A percentile compares a stretch with the other conserved stretches of the same genome.
phyloP scores from a whole-genome alignment of 2,113 vertebrate genomes.

The Hemichromis elongatus region DNA sequence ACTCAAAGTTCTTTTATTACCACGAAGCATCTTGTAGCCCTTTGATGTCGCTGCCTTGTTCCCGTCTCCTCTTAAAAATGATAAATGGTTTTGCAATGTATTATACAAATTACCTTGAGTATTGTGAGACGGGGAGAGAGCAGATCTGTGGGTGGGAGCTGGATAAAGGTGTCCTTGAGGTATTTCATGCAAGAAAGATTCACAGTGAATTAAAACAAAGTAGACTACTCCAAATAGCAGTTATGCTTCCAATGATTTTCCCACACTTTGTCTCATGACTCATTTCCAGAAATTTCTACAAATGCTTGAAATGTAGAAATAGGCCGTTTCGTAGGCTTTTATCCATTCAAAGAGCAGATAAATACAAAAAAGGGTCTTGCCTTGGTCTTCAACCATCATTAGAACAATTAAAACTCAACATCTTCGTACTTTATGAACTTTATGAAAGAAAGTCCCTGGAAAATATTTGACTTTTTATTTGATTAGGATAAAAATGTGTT shows the following conservation, averaged over 20 bases:
- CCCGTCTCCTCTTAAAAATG: slow-evolving; percentile 60
- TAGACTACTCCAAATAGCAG: slow-evolving; percentile 1
- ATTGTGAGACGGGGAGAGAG: slow-evolving; percentile 13
- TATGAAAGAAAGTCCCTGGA: neutral
- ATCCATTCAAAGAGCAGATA: neutral
- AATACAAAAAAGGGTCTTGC: neutral
- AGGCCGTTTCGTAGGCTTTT: neutral
- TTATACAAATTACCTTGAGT: slow-evolving; percentile 58
- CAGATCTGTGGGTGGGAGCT: slow-evolving; percentile 35
- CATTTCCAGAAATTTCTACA: neutral
- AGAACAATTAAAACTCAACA: neutral
- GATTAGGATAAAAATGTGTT: neutral
- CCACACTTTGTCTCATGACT: neutral
- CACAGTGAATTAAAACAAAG: slow-evolving; percentile 22
- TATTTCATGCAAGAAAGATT: slow-evolving; percentile 22
- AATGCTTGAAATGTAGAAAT: neutral
- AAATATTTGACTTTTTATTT: neutral
- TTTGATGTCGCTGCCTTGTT: slow-evolving; percentile 37
- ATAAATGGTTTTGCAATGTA: slow-evolving; percentile 58
- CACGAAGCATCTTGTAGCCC: slow-evolving; percentile 28
- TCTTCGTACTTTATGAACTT: neutral
- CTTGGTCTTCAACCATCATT: neutral
- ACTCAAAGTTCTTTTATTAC: slow-evolving; percentile 31
- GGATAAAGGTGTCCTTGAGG: slow-evolving; percentile 51
- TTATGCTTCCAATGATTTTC: neutral